Evolutionary conservation across 2,113 vertebrate genomes (phyloP).

Genomic region (Gasterosteus aculeatus): DNA sequence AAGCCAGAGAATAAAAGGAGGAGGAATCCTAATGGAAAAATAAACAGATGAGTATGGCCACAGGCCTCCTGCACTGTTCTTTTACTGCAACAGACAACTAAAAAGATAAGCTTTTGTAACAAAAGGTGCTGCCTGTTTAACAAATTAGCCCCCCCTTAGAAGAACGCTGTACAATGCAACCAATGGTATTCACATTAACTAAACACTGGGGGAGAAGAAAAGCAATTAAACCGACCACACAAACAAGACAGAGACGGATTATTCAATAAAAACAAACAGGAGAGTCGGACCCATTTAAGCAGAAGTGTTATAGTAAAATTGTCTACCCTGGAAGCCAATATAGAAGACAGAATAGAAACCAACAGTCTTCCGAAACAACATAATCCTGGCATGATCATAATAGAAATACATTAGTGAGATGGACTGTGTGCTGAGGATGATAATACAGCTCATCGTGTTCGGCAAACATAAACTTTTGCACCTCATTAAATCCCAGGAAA

Average conservation of each 20-base stretch:
- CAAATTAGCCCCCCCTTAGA: conserved; percentile 50
- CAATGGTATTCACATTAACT: conserved; percentile 28
- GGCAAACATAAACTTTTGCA: background rate
- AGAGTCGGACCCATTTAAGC: conserved; percentile 14
- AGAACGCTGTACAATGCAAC: conserved; percentile 50
- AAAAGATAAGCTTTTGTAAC: conserved; percentile 60
- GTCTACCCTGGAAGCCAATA: conserved; percentile 7
- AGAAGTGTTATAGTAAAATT: conserved; percentile 26
- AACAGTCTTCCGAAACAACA: conserved; percentile 13
- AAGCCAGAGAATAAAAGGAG: conserved; percentile 36
- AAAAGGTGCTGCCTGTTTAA: conserved; percentile 48
- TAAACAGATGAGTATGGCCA: conserved; percentile 40
- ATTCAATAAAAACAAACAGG: conserved; percentile 45
- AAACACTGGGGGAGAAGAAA: conserved; percentile 38
- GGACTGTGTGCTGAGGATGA: background rate
- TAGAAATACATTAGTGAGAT: conserved; percentile 8
- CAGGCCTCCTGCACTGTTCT: conserved; percentile 34
- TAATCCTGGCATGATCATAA: conserved; percentile 19
- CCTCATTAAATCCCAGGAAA: conserved; percentile 1
- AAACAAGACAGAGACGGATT: conserved; percentile 56
- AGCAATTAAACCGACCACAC: conserved; percentile 58
- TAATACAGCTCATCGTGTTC: background rate
- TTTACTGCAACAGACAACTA: conserved; percentile 36
- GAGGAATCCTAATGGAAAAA: conserved; percentile 20
- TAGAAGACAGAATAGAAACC: conserved; percentile 2